These are phyloP conservation scores for Stegophylla sp. DNA, from an alignment of 2,888 invertebrate genomes.

Conservation along the genomic window DNA sequence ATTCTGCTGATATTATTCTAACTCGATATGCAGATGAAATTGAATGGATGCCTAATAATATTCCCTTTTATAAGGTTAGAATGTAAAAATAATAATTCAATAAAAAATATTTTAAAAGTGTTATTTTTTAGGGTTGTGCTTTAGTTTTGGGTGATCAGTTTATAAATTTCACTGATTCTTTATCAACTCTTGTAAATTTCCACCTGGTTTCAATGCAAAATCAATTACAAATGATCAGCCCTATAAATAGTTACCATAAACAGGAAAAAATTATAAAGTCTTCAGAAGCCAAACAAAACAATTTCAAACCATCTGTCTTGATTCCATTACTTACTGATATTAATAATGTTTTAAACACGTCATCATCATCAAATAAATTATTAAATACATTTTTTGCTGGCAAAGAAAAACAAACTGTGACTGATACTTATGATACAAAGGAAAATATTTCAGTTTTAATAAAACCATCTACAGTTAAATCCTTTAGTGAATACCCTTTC, in stretches of 20 bases:
- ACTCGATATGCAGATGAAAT: conserved; percentile 41
- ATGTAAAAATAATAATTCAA: not conserved
- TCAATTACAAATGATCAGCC: conserved; percentile 52
- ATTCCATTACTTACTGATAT: conserved; percentile 10
- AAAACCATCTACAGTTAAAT: not conserved
- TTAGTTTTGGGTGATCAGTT: conserved; percentile 5
- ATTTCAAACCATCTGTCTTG: conserved; percentile 29
- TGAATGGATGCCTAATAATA: conserved; percentile 34
- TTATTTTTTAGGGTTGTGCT: conserved; percentile 30
- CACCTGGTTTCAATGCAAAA: conserved; percentile 40
- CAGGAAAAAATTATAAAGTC: conserved; percentile 25
- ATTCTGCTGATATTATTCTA: conserved; percentile 43
- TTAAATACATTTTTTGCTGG: conserved; percentile 27
- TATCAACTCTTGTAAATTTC: conserved; percentile 37
- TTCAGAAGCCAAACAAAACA: conserved; percentile 9
- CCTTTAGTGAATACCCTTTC: not conserved
- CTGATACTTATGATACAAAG: not conserved
- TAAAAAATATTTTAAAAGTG: not conserved
- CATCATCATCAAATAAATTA: not conserved
- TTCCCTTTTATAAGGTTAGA: conserved; percentile 49
- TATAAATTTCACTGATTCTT: conserved; percentile 28
- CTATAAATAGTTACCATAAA: conserved; percentile 12
- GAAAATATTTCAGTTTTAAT: not conserved
- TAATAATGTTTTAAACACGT: not conserved
- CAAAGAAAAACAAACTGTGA: conserved; percentile 4